Conservation (phyloP, 2,797 vertebrate species). For the Adelosebastes latens region DNA sequence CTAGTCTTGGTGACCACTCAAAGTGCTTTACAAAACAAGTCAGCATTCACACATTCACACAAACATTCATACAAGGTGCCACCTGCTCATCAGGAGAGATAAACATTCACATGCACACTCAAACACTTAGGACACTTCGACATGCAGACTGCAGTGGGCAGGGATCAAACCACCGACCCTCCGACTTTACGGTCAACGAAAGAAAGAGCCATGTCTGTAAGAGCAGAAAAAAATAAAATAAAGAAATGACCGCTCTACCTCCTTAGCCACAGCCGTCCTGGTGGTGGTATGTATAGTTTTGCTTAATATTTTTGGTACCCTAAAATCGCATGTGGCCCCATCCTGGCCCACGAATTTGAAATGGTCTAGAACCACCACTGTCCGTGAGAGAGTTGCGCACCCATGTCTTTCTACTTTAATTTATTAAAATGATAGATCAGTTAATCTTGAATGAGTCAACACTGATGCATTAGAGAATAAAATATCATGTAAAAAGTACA, state of each 20-base stretch:
- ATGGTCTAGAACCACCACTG: background rate
- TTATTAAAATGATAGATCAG: background rate
- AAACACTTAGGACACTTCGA: background rate
- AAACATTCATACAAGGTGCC: background rate
- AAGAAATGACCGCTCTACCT: background rate
- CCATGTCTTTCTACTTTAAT: background rate
- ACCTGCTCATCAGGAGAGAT: background rate
- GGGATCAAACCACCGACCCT: background rate
- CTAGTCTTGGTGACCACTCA: no score
- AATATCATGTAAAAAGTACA: background rate
- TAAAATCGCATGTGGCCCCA: no score
- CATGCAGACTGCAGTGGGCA: background rate
- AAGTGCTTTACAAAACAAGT: no score
- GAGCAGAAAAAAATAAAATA: background rate
- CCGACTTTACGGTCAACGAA: background rate
- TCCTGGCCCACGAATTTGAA: no score
- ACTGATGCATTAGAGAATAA: background rate
- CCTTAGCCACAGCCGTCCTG: no score
- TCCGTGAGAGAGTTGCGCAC: background rate
- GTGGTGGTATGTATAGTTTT: background rate
- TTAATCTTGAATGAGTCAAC: constrained; percentile 4
- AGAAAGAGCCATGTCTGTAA: background rate
- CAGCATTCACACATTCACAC: no score
- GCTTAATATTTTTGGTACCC: background rate
- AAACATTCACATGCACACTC: background rate